Conservation (phyloP, 2,797 vertebrate genomes). For the Arremon aurantiirostris region DNA sequence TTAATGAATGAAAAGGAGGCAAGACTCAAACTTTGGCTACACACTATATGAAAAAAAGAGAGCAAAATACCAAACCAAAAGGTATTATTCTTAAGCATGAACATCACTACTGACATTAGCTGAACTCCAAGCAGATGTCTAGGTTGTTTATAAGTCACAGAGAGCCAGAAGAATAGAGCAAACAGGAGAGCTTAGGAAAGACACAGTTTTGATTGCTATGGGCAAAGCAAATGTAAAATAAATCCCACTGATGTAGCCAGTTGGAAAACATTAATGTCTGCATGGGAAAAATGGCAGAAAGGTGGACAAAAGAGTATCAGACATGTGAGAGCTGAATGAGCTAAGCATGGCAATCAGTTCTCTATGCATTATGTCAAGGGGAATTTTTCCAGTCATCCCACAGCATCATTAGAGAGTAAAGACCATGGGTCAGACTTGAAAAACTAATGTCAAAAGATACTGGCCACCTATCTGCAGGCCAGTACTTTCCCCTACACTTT, state of each 20-base stretch:
- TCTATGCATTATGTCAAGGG: rapidly evolving
- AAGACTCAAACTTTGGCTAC: background rate
- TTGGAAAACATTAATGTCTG: background rate
- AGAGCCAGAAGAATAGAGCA: background rate
- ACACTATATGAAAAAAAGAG: background rate
- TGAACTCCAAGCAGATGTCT: background rate
- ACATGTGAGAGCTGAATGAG: rapidly evolving
- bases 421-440: background rate
- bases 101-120: background rate
- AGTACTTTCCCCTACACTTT: background rate
- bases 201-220: background rate
- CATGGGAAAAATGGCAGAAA: background rate
- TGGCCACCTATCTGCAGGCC: background rate
- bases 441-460: background rate
- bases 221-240: background rate
- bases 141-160: background rate
- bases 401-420: background rate
- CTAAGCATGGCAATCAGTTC: background rate
- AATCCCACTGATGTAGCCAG: background rate
- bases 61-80: background rate
- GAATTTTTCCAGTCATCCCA: background rate
- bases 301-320: background rate
- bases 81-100: background rate
- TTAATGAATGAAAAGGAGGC: background rate
- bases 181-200: background rate